A percentile compares a stretch with the other conserved stretches of the same genome.
Conservation (phyloP, 2,113 vertebrate genomes). For the Paramormyrops kingsleyae region DNA sequence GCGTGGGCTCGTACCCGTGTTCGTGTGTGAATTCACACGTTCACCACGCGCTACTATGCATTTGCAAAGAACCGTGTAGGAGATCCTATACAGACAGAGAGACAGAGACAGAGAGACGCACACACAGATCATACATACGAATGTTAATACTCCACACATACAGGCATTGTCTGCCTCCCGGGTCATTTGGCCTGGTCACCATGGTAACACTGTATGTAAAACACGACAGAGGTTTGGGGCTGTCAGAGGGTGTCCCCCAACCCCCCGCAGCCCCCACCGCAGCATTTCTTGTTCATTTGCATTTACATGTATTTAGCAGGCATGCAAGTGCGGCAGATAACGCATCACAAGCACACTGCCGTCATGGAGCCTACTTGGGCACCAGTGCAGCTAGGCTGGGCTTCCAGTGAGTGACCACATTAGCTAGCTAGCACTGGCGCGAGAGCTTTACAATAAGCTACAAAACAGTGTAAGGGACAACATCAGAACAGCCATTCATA, state of each 20-base stretch:
- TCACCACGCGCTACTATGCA: neutral
- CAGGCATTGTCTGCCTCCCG: slow-evolving; percentile 49
- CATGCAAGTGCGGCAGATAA: neutral
- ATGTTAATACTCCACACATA: slow-evolving; percentile 19
- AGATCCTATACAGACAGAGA: slow-evolving; percentile 6
- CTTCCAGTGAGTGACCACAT: neutral
- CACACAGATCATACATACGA: slow-evolving; percentile 7
- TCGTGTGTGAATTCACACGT: neutral
- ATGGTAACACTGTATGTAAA: slow-evolving; percentile 70
- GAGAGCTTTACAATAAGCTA: neutral
- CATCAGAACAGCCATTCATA: neutral
- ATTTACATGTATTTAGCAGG: neutral
- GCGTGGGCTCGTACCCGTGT: neutral
- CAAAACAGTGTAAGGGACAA: neutral
- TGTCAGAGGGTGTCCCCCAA: slow-evolving; percentile 42
- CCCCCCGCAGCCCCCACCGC: neutral
- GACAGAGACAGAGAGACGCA: slow-evolving; percentile 8
- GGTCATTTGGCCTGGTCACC: slow-evolving; percentile 67
- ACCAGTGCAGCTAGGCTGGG: neutral
- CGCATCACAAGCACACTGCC: neutral
- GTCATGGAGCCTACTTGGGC: neutral
- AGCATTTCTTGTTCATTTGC: neutral
- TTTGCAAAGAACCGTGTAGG: neutral
- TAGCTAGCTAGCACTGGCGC: neutral
- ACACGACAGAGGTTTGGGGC: slow-evolving; percentile 54